Evolutionary conservation across 2,888 invertebrate genomes (phyloP).

Genomic region (Caenorhabditis sp.): DNA sequence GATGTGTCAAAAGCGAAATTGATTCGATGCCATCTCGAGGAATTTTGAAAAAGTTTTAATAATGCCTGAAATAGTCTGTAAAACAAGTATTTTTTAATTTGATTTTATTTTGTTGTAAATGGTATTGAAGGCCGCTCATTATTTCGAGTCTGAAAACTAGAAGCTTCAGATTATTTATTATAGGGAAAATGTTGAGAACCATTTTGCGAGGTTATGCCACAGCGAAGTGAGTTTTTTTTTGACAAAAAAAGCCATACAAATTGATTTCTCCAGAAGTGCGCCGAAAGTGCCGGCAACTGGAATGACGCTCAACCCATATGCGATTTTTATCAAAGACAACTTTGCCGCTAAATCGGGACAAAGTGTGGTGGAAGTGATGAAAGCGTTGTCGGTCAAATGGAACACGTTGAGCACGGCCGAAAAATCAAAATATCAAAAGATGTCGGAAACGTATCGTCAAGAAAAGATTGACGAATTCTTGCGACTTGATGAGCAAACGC

Average conservation of each 20-base stretch:
- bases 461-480: conserved; percentile 17
- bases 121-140: too few relatives aligned
- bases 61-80: neutral
- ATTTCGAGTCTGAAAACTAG: too few relatives aligned
- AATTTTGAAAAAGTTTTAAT: neutral
- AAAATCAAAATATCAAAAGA: conserved; percentile 16
- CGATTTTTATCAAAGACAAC: conserved; percentile 21
- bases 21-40: too few relatives aligned
- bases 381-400: conserved; percentile 21
- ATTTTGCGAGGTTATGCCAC: too few relatives aligned
- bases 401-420: conserved; percentile 12
- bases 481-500: conserved; percentile 17
- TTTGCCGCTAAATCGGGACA: neutral
- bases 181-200: too few relatives aligned
- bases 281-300: conserved; percentile 10
- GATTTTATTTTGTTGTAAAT: too few relatives aligned
- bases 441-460: conserved; percentile 14
- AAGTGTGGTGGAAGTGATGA: conserved; percentile 8
- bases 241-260: too few relatives aligned
- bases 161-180: too few relatives aligned
- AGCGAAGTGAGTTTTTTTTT: too few relatives aligned
- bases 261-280: neutral
- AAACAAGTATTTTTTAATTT: neutral
- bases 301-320: conserved; percentile 23
- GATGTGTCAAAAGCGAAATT: too few relatives aligned